A percentile compares a stretch with the other conserved stretches of the same genome.
Conservation (phyloP, 2,888 invertebrate genomes). For the Stictocephala bisonia region DNA sequence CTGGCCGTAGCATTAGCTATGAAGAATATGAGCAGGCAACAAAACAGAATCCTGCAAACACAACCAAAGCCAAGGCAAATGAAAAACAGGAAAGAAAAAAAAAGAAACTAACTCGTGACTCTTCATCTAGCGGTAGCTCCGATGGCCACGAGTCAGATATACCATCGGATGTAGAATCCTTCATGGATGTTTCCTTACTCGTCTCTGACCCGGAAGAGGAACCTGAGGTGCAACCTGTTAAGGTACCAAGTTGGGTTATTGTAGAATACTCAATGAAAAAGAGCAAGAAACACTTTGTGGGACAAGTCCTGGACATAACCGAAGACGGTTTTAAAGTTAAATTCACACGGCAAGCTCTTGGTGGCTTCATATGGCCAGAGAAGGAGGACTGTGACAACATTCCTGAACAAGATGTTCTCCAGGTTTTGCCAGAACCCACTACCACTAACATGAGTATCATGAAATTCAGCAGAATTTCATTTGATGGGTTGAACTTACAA, state of each 20-base stretch:
- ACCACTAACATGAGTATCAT: no score
- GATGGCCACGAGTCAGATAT: constrained; percentile 13
- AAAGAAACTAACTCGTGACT: neutral
- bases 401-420: constrained; percentile 4
- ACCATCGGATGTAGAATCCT: neutral
- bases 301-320: neutral
- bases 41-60: constrained; percentile 1
- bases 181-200: neutral
- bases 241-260: neutral
- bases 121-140: constrained; percentile 3
- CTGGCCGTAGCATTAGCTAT: constrained; percentile 6
- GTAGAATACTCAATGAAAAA: neutral
- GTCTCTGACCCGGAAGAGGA: constrained; percentile 1
- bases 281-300: neutral
- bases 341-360: constrained; percentile 3
- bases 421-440: no score
- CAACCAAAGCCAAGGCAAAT: neutral
- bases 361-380: constrained; percentile 6
- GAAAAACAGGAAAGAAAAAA: neutral
- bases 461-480: no score
- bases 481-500: no score
- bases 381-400: neutral
- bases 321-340: neutral
- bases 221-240: constrained; percentile 9
- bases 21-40: constrained; percentile 13